Evolutionary conservation across 2,888 invertebrate species (phyloP).

Genomic region (Crossocerus cetratus): DNA sequence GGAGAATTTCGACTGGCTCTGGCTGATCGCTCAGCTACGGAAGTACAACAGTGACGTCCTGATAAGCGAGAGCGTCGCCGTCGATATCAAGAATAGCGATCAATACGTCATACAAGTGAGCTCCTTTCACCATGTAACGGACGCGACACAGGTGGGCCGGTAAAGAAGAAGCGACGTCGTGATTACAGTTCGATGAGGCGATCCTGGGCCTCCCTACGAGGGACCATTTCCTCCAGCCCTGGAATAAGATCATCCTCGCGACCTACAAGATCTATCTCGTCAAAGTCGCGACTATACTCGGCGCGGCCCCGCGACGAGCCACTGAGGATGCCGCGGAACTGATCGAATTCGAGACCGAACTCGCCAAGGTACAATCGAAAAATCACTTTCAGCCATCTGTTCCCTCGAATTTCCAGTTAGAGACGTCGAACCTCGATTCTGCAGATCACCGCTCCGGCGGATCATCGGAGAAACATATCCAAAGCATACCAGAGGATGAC

Average conservation of each 20-base stretch:
- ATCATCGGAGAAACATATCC: slow-evolving; percentile 89
- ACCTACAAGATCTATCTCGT: slow-evolving; percentile 90
- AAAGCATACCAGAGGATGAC: slow-evolving; percentile 90
- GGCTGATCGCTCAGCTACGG: slow-evolving; percentile 85
- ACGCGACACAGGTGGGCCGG: background rate
- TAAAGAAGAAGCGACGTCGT: background rate
- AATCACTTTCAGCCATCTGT: background rate
- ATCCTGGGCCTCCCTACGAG: slow-evolving; percentile 83
- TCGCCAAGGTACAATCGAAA: slow-evolving; percentile 78
- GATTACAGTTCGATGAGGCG: slow-evolving; percentile 90
- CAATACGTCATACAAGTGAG: slow-evolving; percentile 88
- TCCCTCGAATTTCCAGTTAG: background rate
- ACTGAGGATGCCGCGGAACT: slow-evolving; percentile 84
- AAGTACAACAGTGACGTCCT: slow-evolving; percentile 91
- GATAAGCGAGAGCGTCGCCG: slow-evolving; percentile 92
- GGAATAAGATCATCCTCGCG: slow-evolving; percentile 83
- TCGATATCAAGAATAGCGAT: slow-evolving; percentile 95
- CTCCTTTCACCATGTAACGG: background rate
- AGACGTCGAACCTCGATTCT: slow-evolving; percentile 3
- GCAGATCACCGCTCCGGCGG: slow-evolving; percentile 87
- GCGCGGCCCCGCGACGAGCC: slow-evolving; percentile 82
- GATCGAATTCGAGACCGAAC: slow-evolving; percentile 87
- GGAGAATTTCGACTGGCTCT: slow-evolving; percentile 84
- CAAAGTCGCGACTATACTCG: slow-evolving; percentile 85
- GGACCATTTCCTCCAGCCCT: slow-evolving; percentile 86